Evolutionary conservation across 2,113 vertebrate genomes (phyloP), one percentile per base, ranked within the genome.

Genomic region (Spea multiplicata): DNA sequence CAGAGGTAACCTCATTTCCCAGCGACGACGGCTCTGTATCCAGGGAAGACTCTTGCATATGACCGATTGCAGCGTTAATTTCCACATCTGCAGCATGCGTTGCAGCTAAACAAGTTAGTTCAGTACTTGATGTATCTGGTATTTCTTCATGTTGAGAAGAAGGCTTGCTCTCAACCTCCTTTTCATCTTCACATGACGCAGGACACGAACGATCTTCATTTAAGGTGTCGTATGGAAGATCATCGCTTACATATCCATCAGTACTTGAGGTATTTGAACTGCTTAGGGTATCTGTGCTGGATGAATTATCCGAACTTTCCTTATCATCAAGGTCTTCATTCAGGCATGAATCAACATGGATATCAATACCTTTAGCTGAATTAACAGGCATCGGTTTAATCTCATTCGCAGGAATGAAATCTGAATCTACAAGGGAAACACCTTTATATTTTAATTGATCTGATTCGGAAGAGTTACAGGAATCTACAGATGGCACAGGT

Each of bases 381-480:
- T 45, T 75, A 61, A 82, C 30, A 78, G 85, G 74, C 4, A 88
- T 82, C 48, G 87, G 73, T 69, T 83, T 86, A 44, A 86, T 84
- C 17, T 85, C 69, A 70, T 83, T 81, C 64, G 78, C 49, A 86
- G 44, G 71, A 76, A 8, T n/a, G 67, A 1, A n/a, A 74, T 79
- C 86, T 76, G 69, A 76, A 17, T 75, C 85, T 71, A 83, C 82
- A 16, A 79, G 62, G 9, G 65, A 0, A 49, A 82, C 82, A 55
- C 77, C 57, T 47, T 68, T 78, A 71, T 78, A 46, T 17, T 73
- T 83, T 0, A 83, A 83, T 8, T 80, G 83, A 10, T 86, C 69
- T 59, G 74, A 74, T 59, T 53, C 8, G 14, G 50, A 82, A 82
- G 73, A 5, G 62, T 4, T 55, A 16, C 6, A 68, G 62, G 5